A percentile compares a stretch with the other conserved stretches of the same genome.
Conservation (phyloP, 2,113 vertebrate species). For the Mungos mungo region DNA sequence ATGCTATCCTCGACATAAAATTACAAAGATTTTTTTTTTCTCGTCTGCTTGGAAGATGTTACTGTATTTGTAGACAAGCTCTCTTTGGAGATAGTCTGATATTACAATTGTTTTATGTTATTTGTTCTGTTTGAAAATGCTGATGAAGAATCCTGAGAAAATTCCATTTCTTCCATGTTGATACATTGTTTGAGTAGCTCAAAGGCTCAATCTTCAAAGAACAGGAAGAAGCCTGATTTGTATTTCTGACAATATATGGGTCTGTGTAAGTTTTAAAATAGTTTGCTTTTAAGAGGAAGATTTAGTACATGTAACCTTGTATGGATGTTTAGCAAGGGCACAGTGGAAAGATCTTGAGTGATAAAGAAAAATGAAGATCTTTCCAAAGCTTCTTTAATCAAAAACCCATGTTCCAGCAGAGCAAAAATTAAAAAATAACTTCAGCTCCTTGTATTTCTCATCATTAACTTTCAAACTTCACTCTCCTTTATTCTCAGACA, state of each 20-base stretch:
- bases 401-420: neutral
- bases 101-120: neutral
- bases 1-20: conserved; percentile 29
- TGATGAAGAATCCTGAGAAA: neutral
- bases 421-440: neutral
- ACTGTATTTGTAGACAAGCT: neutral
- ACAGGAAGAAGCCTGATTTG: neutral
- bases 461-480: neutral
- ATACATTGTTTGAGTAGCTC: neutral
- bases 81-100: neutral
- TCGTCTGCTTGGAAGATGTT: neutral
- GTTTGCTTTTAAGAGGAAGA: conserved; percentile 10
- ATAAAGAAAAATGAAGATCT: neutral
- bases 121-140: neutral
- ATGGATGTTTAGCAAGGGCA: neutral
- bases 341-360: neutral
- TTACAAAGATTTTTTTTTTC: neutral
- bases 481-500: neutral
- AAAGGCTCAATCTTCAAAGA: neutral
- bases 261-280: conserved; percentile 8
- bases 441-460: neutral
- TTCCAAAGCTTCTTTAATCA: neutral
- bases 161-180: neutral
- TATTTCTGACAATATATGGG: neutral
- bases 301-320: neutral